phyloP scores from a whole-genome alignment of 2,797 vertebrate genomes.

The Epinephelus coioides region DNA sequence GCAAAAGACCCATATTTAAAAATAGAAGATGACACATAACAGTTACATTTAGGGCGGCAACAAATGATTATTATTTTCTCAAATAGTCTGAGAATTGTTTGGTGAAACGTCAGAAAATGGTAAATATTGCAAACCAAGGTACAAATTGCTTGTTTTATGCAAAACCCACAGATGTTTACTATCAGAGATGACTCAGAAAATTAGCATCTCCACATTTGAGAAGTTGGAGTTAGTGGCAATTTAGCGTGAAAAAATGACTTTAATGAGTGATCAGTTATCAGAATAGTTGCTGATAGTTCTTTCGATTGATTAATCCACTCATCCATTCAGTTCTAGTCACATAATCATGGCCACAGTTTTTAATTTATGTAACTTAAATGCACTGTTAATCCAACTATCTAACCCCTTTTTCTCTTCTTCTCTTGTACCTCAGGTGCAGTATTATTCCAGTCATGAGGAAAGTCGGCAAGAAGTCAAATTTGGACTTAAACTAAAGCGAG shows the following conservation, averaged over 20 bases:
- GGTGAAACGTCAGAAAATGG: background rate
- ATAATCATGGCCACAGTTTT: background rate
- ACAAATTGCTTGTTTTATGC: background rate
- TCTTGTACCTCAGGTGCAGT: conserved; percentile 44
- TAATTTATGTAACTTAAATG: background rate
- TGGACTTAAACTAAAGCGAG: conserved; percentile 55
- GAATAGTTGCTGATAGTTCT: background rate
- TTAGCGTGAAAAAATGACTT: background rate
- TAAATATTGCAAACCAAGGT: background rate
- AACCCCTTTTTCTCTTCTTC: background rate
- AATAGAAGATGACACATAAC: background rate
- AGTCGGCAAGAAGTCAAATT: conserved; percentile 22
- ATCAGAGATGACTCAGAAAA: background rate
- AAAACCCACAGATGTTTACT: background rate
- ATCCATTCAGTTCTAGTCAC: no score
- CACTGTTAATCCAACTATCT: background rate
- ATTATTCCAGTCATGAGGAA: conserved; percentile 66
- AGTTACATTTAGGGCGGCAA: background rate
- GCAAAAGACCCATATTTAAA: background rate
- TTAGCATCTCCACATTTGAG: background rate
- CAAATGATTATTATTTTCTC: background rate
- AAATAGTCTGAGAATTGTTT: background rate
- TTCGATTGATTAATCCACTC: background rate
- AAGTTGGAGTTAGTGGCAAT: background rate
- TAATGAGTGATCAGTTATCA: background rate